Percentiles rank a stretch among this genome's conserved stretches.
Conservation (phyloP, 2,888 invertebrate genomes). For the Chloroclysta siterata region DNA sequence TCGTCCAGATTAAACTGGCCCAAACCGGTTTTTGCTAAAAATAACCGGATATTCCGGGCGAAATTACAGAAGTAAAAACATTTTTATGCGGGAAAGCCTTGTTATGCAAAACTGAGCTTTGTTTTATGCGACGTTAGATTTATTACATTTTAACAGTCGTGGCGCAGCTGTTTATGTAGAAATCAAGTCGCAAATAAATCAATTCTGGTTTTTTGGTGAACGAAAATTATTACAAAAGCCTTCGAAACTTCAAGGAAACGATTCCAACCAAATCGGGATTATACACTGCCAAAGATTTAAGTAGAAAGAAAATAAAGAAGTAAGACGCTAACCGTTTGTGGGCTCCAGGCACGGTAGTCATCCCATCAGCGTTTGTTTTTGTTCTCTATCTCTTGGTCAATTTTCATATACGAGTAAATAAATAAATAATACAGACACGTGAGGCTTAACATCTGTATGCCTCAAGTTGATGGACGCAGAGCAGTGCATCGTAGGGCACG, state of each 20-base stretch:
- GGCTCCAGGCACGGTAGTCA: too few species aligned
- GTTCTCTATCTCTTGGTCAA: too few species aligned
- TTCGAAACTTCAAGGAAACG: background rate
- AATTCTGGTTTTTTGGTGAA: background rate
- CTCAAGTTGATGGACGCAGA: too few species aligned
- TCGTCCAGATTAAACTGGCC: constrained; percentile 55
- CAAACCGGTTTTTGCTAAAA: constrained; percentile 51
- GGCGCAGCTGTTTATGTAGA: background rate
- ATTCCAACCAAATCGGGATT: too few species aligned
- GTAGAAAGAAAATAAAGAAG: too few species aligned
- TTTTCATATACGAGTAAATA: too few species aligned
- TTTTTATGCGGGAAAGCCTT: constrained; percentile 3
- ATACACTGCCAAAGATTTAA: too few species aligned
- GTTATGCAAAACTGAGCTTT: constrained; percentile 16
- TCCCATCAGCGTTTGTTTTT: too few species aligned
- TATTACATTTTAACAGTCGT: background rate
- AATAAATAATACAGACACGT: too few species aligned
- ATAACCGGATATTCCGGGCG: constrained; percentile 42
- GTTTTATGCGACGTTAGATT: background rate
- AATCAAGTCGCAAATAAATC: constrained; percentile 3
- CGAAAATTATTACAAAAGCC: background rate
- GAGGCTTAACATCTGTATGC: too few species aligned
- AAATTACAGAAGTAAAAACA: constrained; percentile 13
- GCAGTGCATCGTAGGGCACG: too few species aligned
- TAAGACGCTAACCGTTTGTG: too few species aligned